These are phyloP conservation scores for Dicranocentrus wangi DNA, from an alignment of 2,888 invertebrate species.

Conservation along the genomic window DNA sequence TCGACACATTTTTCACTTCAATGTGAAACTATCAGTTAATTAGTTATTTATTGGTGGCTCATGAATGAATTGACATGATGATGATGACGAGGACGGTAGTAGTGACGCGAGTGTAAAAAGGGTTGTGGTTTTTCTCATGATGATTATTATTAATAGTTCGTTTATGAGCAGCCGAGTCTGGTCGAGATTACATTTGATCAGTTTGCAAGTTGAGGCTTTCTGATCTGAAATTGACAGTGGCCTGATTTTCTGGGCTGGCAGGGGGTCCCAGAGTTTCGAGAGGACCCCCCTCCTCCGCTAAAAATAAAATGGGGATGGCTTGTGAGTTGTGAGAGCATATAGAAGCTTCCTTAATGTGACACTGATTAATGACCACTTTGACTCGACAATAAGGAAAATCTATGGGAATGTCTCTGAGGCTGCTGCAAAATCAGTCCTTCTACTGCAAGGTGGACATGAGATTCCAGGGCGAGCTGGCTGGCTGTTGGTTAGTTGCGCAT, in stretches of 20 bases:
- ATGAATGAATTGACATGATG: constrained; percentile 50
- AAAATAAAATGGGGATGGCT: no score
- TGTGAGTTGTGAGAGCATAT: no score
- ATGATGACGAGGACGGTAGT: constrained; percentile 48
- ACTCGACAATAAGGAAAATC: constrained; percentile 35
- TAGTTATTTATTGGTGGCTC: constrained; percentile 51
- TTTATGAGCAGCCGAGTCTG: no score
- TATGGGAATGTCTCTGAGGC: no score
- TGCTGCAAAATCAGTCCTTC: no score
- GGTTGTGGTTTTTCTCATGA: constrained; percentile 19
- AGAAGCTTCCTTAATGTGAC: constrained; percentile 70
- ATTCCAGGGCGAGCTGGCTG: no score
- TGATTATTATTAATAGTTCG: constrained; percentile 6
- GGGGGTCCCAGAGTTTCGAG: constrained; percentile 66
- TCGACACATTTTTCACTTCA: constrained; percentile 60
- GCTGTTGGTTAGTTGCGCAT: no score
- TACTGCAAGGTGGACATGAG: no score
- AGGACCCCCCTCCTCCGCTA: constrained; percentile 68
- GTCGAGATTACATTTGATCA: background rate
- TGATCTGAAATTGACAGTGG: constrained; percentile 72
- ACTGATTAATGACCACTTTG: constrained; percentile 73
- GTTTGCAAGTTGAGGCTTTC: constrained; percentile 27
- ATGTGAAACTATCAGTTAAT: constrained; percentile 65
- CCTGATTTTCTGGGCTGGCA: constrained; percentile 69
- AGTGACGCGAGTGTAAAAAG: constrained; percentile 13